Conservation (phyloP, 2,113 vertebrate species). For the Nothocercus nigrocapillus region DNA sequence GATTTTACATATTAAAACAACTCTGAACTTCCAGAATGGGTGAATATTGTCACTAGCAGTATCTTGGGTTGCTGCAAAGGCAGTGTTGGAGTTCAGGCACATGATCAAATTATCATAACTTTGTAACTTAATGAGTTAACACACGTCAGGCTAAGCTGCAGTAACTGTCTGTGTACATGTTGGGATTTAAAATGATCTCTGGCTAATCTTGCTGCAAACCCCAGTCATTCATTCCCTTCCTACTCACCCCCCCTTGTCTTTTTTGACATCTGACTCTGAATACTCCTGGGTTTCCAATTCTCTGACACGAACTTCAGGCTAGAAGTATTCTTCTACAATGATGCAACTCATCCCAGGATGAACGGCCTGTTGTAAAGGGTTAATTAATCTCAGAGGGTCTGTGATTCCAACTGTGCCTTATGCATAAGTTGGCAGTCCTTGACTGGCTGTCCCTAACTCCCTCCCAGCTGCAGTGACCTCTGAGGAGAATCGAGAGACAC, state of each 20-base stretch:
- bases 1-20: conserved; percentile 16
- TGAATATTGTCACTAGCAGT: conserved; percentile 17
- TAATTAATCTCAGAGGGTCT: not conserved
- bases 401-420: not conserved
- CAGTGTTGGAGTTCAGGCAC: conserved; percentile 55
- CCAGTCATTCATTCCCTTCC: not conserved
- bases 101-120: conserved; percentile 71
- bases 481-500: conserved; percentile 18
- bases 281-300: not conserved
- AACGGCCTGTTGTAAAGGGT: not conserved
- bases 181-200: conserved; percentile 70
- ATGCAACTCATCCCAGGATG: rapidly evolving
- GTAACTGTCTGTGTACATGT: conserved; percentile 72
- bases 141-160: conserved; percentile 62
- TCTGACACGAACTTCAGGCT: not conserved
- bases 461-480: not conserved
- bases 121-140: conserved; percentile 73
- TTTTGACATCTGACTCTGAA: not conserved
- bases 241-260: not conserved
- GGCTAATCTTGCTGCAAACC: not conserved
- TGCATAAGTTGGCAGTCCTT: not conserved
- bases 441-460: not conserved
- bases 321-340: not conserved
- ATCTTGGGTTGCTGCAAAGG: conserved; percentile 57
- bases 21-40: not conserved